phyloP scores from a whole-genome alignment of 2,888 invertebrate species.

The Drosophila ezoana region DNA sequence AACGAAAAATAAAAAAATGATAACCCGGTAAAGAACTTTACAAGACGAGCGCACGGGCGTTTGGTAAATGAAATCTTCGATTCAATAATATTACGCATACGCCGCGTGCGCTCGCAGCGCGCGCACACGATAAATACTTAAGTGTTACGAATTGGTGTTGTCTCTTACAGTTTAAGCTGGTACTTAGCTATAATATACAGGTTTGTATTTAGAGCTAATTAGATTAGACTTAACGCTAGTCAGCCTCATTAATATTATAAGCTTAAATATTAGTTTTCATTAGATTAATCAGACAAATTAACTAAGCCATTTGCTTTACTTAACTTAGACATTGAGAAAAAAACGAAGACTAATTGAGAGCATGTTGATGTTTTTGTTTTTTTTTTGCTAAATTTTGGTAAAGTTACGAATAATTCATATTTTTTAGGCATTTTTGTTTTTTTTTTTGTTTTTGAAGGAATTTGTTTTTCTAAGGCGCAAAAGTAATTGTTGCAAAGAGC shows the following conservation, averaged over 20 bases:
- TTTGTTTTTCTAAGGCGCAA: conserved; percentile 64
- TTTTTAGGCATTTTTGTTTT: conserved; percentile 22
- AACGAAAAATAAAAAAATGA: neutral
- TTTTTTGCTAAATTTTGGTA: conserved; percentile 62
- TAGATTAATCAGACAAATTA: conserved; percentile 59
- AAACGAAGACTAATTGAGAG: conserved; percentile 73
- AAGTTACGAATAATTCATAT: conserved; percentile 53
- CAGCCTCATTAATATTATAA: conserved; percentile 80
- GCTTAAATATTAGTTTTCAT: conserved; percentile 58
- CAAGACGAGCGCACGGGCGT: conserved; percentile 30
- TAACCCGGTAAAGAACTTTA: conserved; percentile 31
- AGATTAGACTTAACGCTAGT: conserved; percentile 70
- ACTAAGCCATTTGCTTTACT: conserved; percentile 52
- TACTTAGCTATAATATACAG: conserved; percentile 42
- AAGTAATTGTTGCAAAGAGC: conserved; percentile 33
- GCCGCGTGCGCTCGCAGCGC: conserved; percentile 49
- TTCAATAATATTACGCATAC: conserved; percentile 42
- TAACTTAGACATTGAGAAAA: conserved; percentile 36
- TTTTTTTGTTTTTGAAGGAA: conserved; percentile 3
- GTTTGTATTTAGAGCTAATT: conserved; percentile 24
- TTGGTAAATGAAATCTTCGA: neutral
- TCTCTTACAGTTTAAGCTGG: conserved; percentile 57
- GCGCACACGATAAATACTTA: conserved; percentile 58
- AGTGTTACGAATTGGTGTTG: conserved; percentile 63
- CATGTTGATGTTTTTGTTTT: conserved; percentile 26